Evolutionary conservation across 2,113 vertebrate genomes (phyloP), one percentile per base, ranked within the genome.

Genomic region (Haemorhous mexicanus): DNA sequence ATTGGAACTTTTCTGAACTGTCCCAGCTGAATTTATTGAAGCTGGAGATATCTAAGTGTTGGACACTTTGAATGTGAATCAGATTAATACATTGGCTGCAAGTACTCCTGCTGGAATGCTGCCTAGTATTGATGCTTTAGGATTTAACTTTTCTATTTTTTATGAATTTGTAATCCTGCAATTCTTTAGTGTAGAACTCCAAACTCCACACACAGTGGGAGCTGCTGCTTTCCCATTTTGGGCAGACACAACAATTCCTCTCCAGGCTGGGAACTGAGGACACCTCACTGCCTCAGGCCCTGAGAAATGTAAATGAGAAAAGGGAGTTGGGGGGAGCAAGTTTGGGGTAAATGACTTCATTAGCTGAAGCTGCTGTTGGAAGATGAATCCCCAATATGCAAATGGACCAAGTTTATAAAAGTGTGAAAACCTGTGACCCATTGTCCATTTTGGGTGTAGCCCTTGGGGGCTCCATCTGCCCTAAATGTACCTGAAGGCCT

Each of bases 101-200:
- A 3, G 7, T 12, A 9, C 21, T 44, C 7, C 19, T 26, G 35
- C 52, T 70, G 68, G 55, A 61, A 41, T 4, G 10, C 12, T 15
- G 16, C 56, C 35, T 27, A 1, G 13, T 22, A 35, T 55, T 16
- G 58, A 76, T 63, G 35, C 46, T 7, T 77, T 10, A 27, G 35
- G 46, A 50, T 41, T 41, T 77, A 16, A 23, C 13, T 50, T 41
- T 50, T 33, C 1, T 27, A 50, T 50, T 41, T 8, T 27, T 4
- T 6, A 77, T 50, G 0, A 26, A 12, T 49, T 76, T 62, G 16
- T 16, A 50, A 32, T 2, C 16, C 21, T 61, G 55, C 16, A 24
- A 1, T 39, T 76, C n/a, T 24, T 59, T 3, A 37, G 43, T 37
- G n/a, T 6, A 1, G 0, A 11, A 23, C 33, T 47, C n/a, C 0